phyloP scores from a whole-genome alignment of 2,888 invertebrate species.

The Sinotaia quadrata region DNA sequence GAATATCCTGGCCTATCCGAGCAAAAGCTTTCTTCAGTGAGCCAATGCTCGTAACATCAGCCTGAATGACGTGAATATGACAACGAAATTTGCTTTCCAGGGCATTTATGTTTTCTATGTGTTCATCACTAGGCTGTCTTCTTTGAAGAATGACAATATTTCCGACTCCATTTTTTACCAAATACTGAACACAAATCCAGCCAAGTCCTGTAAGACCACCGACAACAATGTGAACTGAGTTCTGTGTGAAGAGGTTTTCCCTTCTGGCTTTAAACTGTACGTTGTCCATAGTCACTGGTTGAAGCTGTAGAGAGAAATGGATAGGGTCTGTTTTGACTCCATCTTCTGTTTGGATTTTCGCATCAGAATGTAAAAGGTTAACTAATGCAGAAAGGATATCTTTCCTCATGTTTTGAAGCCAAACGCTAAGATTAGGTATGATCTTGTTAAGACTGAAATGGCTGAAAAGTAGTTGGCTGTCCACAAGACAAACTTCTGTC shows the following conservation, averaged over 20 bases:
- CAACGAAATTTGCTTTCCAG: slow-evolving; percentile 2
- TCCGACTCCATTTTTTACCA: slow-evolving; percentile 44
- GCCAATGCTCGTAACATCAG: slow-evolving; percentile 25
- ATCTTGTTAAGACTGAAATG: background rate
- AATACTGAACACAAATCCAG: slow-evolving; percentile 43
- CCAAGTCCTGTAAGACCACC: slow-evolving; percentile 55
- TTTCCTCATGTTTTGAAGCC: background rate
- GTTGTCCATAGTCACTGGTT: background rate
- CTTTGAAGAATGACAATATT: slow-evolving; percentile 41
- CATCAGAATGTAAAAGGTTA: background rate
- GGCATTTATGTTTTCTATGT: slow-evolving; percentile 6
- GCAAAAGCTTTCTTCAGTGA: background rate
- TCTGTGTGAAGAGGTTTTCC: slow-evolving; percentile 32
- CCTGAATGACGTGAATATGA: slow-evolving; percentile 15
- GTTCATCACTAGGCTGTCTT: slow-evolving; percentile 24
- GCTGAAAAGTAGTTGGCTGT: slow-evolving; percentile 13
- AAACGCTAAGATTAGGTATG: background rate
- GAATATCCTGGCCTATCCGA: slow-evolving; percentile 9
- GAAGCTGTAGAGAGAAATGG: background rate
- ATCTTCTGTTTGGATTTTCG: background rate
- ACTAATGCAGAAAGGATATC: background rate
- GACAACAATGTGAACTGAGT: slow-evolving; percentile 43
- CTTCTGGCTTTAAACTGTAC: background rate
- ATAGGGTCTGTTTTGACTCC: background rate
- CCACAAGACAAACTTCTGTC: background rate